Conservation (phyloP, 2,888 invertebrate species). For the Cephus nigrinus region DNA sequence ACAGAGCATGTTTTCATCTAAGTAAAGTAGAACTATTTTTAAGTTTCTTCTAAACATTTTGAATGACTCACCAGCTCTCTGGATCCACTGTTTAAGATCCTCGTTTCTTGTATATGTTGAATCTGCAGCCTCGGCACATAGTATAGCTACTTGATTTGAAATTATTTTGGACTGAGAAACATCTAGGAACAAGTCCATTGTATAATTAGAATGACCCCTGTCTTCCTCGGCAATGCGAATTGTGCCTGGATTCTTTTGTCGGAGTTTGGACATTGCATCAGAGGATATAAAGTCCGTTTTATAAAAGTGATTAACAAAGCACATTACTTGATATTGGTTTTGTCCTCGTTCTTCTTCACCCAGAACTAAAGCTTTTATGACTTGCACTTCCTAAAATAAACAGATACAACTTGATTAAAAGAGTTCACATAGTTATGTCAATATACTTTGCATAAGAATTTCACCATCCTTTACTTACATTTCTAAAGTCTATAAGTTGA, state of each 20-base stretch:
- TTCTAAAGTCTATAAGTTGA: slow-evolving; percentile 93
- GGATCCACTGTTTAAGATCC: slow-evolving; percentile 84
- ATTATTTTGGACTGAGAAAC: slow-evolving; percentile 76
- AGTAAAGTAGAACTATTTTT: not conserved
- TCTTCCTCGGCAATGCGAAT: slow-evolving; percentile 92
- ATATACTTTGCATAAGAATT: not conserved
- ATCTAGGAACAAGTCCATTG: slow-evolving; percentile 85
- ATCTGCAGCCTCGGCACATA: slow-evolving; percentile 83
- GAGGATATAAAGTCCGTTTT: slow-evolving; percentile 96
- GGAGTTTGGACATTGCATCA: slow-evolving; percentile 94
- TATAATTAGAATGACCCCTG: slow-evolving; percentile 83
- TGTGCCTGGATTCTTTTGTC: slow-evolving; percentile 90
- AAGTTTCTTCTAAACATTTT: not conserved
- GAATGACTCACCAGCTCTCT: slow-evolving; percentile 74
- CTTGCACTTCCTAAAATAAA: slow-evolving; percentile 85
- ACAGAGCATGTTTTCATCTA: not conserved
- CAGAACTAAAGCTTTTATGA: slow-evolving; percentile 87
- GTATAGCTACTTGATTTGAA: slow-evolving; percentile 78
- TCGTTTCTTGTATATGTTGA: slow-evolving; percentile 82
- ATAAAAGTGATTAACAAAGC: slow-evolving; percentile 89
- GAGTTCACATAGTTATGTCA: not conserved
- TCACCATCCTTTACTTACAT: slow-evolving; percentile 74
- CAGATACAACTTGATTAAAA: slow-evolving; percentile 20
- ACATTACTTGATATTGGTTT: slow-evolving; percentile 88
- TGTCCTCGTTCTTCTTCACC: slow-evolving; percentile 95